Evolutionary conservation across 2,888 invertebrate species (phyloP), one percentile per base, ranked within the genome.

Genomic region (Cryptosula pallasiana): DNA sequence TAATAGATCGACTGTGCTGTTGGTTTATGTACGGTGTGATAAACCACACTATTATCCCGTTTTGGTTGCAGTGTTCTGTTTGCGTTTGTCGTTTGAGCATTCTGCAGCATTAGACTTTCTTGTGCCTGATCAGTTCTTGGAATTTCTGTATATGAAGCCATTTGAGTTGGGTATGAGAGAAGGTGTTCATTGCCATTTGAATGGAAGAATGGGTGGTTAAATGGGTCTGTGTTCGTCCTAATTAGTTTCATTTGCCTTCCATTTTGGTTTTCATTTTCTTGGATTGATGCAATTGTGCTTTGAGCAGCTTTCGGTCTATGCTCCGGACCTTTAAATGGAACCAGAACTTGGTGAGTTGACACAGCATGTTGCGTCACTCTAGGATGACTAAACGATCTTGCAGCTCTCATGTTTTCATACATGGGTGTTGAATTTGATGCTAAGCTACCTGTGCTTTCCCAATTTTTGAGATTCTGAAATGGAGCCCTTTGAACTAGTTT

Each of bases 371-470:
- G 45, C 20, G 45, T 45, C 9, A 20, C 20, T 45, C 45, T 45
- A 20, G 45, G 45, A 45, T 45, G 45, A 20, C 45, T 45, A 20
- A 45, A 45, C 5, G 45, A 45, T 45, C 45, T 45, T 20, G 5
- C 45, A 13, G 20, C 20, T 45, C 45, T 45, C 5, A 45, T 20
- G 20, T 45, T 45, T 20, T 45, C 45, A 45, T 45, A 45, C 20
- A 20, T 45, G 5, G 45, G 45, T 13, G 45, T 13, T 13, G 5
- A 5, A 45, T 45, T 5, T 45, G 9, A 5, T 20, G 63, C 9
- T 9, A 63, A 9, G 32, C 63, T 63, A 29, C 63, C 63, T 32
- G 32, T 63, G n/a, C 63, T 63, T 32, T 32, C 63, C 63, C 63
- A 63, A 25, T 27, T 63, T 32, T 63, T 27, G 25, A 45, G 45